Base-by-base conservation (phyloP, 2,888 invertebrate genomes). In the Eilema depressum region DNA sequence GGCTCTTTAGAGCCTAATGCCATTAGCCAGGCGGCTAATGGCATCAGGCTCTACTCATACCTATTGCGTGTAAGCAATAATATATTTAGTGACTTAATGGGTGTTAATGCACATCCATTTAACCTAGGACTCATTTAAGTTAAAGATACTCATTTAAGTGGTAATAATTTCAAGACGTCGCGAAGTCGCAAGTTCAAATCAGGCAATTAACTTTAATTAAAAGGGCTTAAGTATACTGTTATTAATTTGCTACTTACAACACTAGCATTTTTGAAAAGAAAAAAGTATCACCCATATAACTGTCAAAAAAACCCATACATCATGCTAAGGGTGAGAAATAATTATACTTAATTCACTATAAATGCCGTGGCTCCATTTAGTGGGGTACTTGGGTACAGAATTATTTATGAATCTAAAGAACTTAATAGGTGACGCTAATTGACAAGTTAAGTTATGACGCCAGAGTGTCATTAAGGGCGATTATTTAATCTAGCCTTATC, bases 401-500 rank as follows among this genome's bases (percentile, higher is more conserved):
- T 77, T 72, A 77, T 75, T 79, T 79, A 79, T 75, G 26, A 74
- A 23, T 63, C 60, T 77, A 73, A 71, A 81, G 70, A 74, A 73
- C 68, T 69, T 72, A 69, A 74, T 76, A 71, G 66, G 23, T 74
- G 81, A 79, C 81, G 67, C 70, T 84, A 84, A 83, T 82, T 83
- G 84, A 84, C 77, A 76, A 17, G 74, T 71, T 83, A 77, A 84
- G 69, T 82, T 82, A 83, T 82, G 62, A 69, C 23, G 68, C 59
- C 30, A 26, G 68, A 68, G 70, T 74, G 73, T 71, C 72, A 74
- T 79, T 74, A 81, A 61, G 64, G 57, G 33, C 25, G 68, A 63
- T 72, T 69, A 72, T 72, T 65, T 56, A 56, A 61, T 71, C 33
- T 33, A 59, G 64, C 53, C 23, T 63, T 63, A 63, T 74, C 41